A percentile compares a stretch with the other conserved stretches of the same genome.
Conservation (phyloP, 2,888 invertebrate genomes). For the Tupiocoris notatus region DNA sequence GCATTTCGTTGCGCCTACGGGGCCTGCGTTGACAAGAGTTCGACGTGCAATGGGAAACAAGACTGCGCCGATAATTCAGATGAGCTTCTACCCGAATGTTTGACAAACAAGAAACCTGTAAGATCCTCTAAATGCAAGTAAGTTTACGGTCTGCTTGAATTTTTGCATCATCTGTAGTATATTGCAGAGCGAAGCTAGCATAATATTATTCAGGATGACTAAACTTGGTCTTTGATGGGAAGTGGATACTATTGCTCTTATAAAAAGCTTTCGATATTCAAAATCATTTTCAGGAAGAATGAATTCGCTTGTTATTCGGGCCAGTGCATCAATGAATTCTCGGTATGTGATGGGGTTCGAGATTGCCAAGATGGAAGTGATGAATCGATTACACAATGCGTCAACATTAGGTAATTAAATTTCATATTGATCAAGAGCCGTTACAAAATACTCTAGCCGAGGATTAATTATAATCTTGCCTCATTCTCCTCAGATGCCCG, state of each 20-base stretch:
- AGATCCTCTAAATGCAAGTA: slow-evolving; percentile 24
- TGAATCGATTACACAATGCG: slow-evolving; percentile 49
- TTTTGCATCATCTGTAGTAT: too few relatives aligned
- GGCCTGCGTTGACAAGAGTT: slow-evolving; percentile 47
- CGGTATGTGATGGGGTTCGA: slow-evolving; percentile 49
- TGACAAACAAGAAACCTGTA: background rate
- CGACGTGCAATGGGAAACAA: slow-evolving; percentile 47
- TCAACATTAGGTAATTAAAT: slow-evolving; percentile 43
- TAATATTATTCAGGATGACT: too few relatives aligned
- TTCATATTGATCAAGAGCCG: too few relatives aligned
- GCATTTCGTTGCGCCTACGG: slow-evolving; percentile 49
- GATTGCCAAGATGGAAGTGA: slow-evolving; percentile 51
- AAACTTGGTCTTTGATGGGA: too few relatives aligned
- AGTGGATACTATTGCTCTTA: too few relatives aligned
- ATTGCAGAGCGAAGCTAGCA: too few relatives aligned
- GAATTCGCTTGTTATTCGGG: slow-evolving; percentile 51
- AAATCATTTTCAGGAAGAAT: slow-evolving; percentile 43
- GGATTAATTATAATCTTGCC: too few relatives aligned
- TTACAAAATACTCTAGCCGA: too few relatives aligned
- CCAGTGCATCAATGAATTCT: slow-evolving; percentile 48
- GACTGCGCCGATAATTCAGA: slow-evolving; percentile 50
- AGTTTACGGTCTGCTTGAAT: too few relatives aligned
- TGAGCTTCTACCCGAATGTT: slow-evolving; percentile 46
- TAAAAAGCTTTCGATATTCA: too few relatives aligned
- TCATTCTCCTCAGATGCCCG: slow-evolving; percentile 60